Base-by-base conservation (phyloP, 2,797 vertebrate genomes). In the Onychomys arenicola region DNA sequence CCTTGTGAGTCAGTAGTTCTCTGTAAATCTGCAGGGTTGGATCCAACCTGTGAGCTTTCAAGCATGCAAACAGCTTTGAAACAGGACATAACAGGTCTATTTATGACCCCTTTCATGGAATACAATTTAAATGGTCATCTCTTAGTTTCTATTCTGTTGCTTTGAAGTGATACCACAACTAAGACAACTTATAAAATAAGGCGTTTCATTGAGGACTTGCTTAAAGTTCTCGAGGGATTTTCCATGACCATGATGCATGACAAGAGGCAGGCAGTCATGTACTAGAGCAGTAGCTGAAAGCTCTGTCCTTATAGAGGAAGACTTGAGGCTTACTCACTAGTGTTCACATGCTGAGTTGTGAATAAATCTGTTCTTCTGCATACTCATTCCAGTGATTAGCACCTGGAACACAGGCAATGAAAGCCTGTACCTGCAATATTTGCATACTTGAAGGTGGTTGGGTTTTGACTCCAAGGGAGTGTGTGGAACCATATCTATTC, bases 401-500 rank as follows among this genome's bases (percentile, higher is more conserved):
- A 78, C 8, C n/a, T 49, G 57, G 27, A 10, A 11, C 57, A 17
- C 34, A 29, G 29, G 32, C 40, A 69, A 71, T 6, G 57, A 13
- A 23, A 16, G 23, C 6, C 40, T 80, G 21, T 25, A 2, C 37
- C 40, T 0, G 2, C 23, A 52, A 32, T 52, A 46, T 67, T 5
- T 19, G 14, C 59, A 25, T 37, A 21, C 10, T 77, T 65, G 57
- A 17, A 49, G 55, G 34, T 69, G 37, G 29, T 25, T 82, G 0
- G 16, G 19, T 3, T 77, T 93, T 80, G 80, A 32, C 14, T 43
- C 1, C 3, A 23, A 71, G 16, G 19, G 13, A 88, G 6, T 19
- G 1, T 19, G 25, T 2, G 23, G n/a, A 59, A 3, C 27, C 0
- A 7, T 2, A 0, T 19, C 37, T 34, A 57, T 59, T 63, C 32